Base-by-base conservation (phyloP, 2,888 invertebrate species). In the Dorcus parallelipipedus region DNA sequence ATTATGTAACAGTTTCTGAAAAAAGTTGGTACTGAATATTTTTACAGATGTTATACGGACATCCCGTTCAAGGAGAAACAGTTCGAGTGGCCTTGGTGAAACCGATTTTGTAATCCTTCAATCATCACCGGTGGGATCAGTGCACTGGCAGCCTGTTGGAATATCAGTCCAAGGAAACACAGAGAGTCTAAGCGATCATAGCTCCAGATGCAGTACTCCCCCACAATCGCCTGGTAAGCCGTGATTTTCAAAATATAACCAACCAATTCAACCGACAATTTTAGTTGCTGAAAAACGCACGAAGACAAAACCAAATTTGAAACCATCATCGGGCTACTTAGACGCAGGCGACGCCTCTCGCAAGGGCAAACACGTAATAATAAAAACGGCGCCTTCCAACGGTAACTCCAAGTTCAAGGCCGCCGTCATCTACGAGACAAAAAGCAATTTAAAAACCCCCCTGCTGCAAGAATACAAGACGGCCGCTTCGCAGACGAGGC, bases 81-180 rank as follows among this genome's bases (percentile, higher is more conserved):
- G 76, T 66, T 71, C 72, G 8, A 67, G 72, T 54, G 75, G 78
- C 17, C 67, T 70, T 50, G 79, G 77, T 49, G 83, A 83, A 64
- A 82, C 82, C 26, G 82, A 83, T 66, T 83, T 80, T 67, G 81
- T 83, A 57, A 71, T 83, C 49, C 77, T 83, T 54, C 83, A 83
- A 71, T 76, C 82, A 2, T 82, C 81, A 49, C 82, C 83, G 9
- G 71, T 81, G 45, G 77, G 76, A 57, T 73, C 72, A 63, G 69
- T 72, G n/a, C 81, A 80, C 59, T 83, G 83, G 83, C 78, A 81
- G 49, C 82, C 82, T 8, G 70, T 77, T 49, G 69, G 73, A 63
- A 73, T 76, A 49, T 71, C 73, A 9, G 72, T 81, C 7, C 75
- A 74, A 50, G 80, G 80, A 38, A 77, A 78, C 38, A 71, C 75